Conservation (phyloP, 2,888 invertebrate genomes). For the Leptinotarsa peninsularis region DNA sequence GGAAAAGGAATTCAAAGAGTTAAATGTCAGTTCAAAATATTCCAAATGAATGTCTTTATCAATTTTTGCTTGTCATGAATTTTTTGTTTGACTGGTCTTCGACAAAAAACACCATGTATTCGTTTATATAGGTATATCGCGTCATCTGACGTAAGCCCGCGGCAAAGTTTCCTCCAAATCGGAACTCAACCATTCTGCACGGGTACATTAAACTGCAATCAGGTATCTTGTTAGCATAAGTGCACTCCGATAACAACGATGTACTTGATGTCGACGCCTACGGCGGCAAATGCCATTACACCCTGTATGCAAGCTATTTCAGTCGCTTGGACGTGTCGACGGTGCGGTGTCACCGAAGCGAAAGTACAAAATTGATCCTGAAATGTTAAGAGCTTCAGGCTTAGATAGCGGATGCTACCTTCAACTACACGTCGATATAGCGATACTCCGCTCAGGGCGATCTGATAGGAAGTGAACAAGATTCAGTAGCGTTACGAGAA, state of each 20-base stretch:
- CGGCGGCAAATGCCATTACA: conserved; percentile 9
- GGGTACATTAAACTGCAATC: not conserved
- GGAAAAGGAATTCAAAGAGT: too few species aligned
- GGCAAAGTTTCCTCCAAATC: not conserved
- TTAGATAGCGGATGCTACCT: not conserved
- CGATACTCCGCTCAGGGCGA: not conserved
- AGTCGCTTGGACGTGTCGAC: conserved; percentile 5
- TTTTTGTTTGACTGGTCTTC: too few species aligned
- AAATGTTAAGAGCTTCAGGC: conserved; percentile 4
- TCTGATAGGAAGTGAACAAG: not conserved
- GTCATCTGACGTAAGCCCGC: not conserved
- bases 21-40: too few species aligned
- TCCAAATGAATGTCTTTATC: too few species aligned
- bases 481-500: not conserved
- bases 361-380: conserved; percentile 4
- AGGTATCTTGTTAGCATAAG: conserved; percentile 12
- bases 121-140: not conserved
- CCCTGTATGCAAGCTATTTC: conserved; percentile 10
- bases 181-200: not conserved
- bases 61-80: too few species aligned
- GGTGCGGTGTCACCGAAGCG: not conserved
- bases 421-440: not conserved
- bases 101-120: too few species aligned
- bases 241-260: conserved; percentile 6
- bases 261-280: not conserved